Evolutionary conservation across 1,140 invertebrate genomes (phyloP).

Genomic region (Drosophila jambulina): DNA sequence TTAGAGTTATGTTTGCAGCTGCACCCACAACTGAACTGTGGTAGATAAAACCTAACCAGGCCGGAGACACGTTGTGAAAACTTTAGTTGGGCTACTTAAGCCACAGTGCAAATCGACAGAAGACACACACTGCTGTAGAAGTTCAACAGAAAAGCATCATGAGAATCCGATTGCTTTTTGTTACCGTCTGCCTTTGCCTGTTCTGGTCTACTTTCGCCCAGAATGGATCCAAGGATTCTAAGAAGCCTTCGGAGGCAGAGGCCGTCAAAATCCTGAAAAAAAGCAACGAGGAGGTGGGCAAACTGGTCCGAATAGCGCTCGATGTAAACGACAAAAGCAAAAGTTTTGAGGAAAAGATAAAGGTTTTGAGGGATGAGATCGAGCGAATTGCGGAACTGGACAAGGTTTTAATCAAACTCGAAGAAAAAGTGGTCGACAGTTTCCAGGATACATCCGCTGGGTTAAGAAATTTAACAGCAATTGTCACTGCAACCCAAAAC

Average conservation of each 20-base stretch:
- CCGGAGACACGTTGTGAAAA: slow-evolving; percentile 17
- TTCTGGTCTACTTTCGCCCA: not conserved
- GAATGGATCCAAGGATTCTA: not conserved
- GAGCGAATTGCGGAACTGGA: slow-evolving; percentile 39
- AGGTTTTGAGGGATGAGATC: slow-evolving; percentile 33
- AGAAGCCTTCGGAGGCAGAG: not conserved
- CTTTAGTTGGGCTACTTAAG: slow-evolving; percentile 37
- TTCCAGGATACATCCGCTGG: slow-evolving; percentile 26
- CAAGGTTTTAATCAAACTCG: slow-evolving; percentile 34
- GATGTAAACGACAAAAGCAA: slow-evolving; percentile 31
- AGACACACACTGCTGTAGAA: slow-evolving; percentile 6
- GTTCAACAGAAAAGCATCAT: slow-evolving; percentile 27
- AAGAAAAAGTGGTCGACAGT: slow-evolving; percentile 21
- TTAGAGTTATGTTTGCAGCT: slow-evolving; percentile 27
- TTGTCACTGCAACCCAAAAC: slow-evolving; percentile 23
- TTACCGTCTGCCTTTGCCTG: slow-evolving; percentile 22
- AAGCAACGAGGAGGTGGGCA: slow-evolving; percentile 13
- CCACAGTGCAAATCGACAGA: not conserved
- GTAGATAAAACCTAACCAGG: slow-evolving; percentile 25
- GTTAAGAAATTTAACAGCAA: slow-evolving; percentile 32
- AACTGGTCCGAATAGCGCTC: slow-evolving; percentile 4
- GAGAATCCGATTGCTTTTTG: slow-evolving; percentile 16
- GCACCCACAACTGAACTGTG: slow-evolving; percentile 2
- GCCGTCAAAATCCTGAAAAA: slow-evolving; percentile 19
- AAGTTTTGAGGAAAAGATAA: slow-evolving; percentile 60